Conservation (phyloP, 2,113 vertebrate genomes). For the Heliornis fulica region DNA sequence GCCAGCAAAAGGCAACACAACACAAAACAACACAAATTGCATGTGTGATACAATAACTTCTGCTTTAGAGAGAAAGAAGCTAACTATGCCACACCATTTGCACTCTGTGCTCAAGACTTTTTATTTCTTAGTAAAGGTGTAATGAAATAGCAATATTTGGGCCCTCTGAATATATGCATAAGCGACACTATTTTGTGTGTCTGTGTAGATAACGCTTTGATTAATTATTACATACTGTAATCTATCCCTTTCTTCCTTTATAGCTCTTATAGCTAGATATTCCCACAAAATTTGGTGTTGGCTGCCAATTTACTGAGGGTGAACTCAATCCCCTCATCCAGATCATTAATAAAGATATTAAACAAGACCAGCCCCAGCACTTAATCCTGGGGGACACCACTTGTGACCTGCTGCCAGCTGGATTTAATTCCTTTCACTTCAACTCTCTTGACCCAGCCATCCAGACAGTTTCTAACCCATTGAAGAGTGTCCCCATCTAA, state of each 20-base stretch:
- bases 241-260: background rate
- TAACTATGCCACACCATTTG: background rate
- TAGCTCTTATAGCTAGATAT: too few species aligned
- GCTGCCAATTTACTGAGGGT: too few species aligned
- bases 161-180: background rate
- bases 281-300: too few species aligned
- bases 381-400: too few species aligned
- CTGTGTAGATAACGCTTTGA: background rate
- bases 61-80: background rate
- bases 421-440: too few species aligned
- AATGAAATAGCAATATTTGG: background rate
- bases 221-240: background rate
- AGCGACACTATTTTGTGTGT: background rate
- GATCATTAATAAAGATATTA: too few species aligned
- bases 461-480: too few species aligned
- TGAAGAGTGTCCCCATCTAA: too few species aligned
- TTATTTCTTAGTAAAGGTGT: background rate
- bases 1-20: background rate
- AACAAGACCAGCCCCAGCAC: too few species aligned
- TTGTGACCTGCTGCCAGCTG: too few species aligned
- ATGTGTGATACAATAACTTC: fast-evolving
- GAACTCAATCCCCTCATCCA: too few species aligned
- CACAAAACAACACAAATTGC: background rate
- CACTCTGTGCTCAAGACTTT: background rate
- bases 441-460: too few species aligned